phyloP scores from a whole-genome alignment of 2,888 invertebrate species.

The Drosophila peninsularis region DNA sequence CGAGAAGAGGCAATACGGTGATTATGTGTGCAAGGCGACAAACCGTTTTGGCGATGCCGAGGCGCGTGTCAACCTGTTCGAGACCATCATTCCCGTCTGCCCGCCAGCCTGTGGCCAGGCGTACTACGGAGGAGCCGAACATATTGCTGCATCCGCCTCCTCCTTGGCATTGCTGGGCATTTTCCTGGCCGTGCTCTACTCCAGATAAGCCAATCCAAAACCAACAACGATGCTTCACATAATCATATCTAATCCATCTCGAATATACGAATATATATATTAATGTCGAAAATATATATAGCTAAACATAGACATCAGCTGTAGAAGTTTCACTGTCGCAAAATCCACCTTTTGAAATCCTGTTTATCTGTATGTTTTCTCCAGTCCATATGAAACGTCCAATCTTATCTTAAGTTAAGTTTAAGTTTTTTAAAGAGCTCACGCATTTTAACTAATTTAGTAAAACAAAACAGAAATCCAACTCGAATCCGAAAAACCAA shows the following conservation, averaged over 20 bases:
- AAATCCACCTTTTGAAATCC: slow-evolving; percentile 25
- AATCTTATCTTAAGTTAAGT: slow-evolving; percentile 73
- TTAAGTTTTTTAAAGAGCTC: slow-evolving; percentile 56
- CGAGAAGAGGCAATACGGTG: slow-evolving; percentile 94
- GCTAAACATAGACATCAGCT: slow-evolving; percentile 31
- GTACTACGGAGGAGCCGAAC: slow-evolving; percentile 82
- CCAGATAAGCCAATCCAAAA: slow-evolving; percentile 79
- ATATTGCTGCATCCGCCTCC: slow-evolving; percentile 77
- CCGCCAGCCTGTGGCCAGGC: slow-evolving; percentile 92
- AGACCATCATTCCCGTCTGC: slow-evolving; percentile 95
- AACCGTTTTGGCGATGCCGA: slow-evolving; percentile 94
- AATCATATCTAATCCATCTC: slow-evolving; percentile 58
- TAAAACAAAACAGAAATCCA: slow-evolving; percentile 5
- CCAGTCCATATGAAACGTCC: slow-evolving; percentile 60
- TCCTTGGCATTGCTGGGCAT: slow-evolving; percentile 86
- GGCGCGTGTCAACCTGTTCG: slow-evolving; percentile 92
- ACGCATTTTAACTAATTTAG: slow-evolving; percentile 24
- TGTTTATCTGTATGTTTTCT: slow-evolving; percentile 12
- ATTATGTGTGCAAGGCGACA: slow-evolving; percentile 93
- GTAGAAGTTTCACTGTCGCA: slow-evolving; percentile 42
- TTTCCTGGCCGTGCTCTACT: slow-evolving; percentile 85
- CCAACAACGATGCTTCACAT: slow-evolving; percentile 36
- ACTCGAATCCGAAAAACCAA: slow-evolving; percentile 14
- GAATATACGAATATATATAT: slow-evolving; percentile 37
- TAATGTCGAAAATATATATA: slow-evolving; percentile 38